Base-by-base conservation (phyloP, 30 jellyfish, hydroid and myxozoan genomes). In the Morbakka virulenta region DNA sequence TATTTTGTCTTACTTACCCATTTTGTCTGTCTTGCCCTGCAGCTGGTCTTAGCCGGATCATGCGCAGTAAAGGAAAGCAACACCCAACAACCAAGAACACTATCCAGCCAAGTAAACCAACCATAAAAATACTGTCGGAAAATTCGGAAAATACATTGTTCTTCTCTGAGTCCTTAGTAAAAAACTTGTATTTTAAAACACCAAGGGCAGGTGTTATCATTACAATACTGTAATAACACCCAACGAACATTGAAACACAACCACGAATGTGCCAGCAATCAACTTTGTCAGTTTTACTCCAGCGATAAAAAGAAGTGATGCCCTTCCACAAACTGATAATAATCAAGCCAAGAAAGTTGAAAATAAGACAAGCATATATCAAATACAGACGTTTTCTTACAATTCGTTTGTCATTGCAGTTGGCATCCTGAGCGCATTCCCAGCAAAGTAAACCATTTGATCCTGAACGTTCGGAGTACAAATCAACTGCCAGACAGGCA, bases 261-360 rank as follows among this genome's bases (percentile, higher is more conserved):
- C 97, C 97, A 24, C 97, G 88, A 33, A 89, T 79, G 52, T 89
- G 97, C 97, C 97, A 89, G 76, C 97, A 89, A 52, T 89, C 97
- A 50, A 89, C 93, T 65, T 89, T 89, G 52, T 89, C 97, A 0
- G 97, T 89, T 62, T 89, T 89, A 77, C 95, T 80, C 97, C 97
- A 89, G 3, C 97, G 88, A 68, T 89, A 89, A 77, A 89, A 89
- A 1, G 97, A 81, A 2, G 97, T 89, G 74, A 89, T 84, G 67
- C 97, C 97, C 72, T 89, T 89, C 97, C 97, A 89, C 29, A 82
- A 63, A 50, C 95, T 80, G 76, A 89, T 88, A 81, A 82, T 49
- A 27, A 76, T 50, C 23, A 89, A 83, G 81, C 95, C 91, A 32
- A 89, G 82, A 48, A 81, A 76, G 35, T 72, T 76, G 81, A 80